Conservation (phyloP, 2,888 invertebrate species). For the Hypena proboscidalis region DNA sequence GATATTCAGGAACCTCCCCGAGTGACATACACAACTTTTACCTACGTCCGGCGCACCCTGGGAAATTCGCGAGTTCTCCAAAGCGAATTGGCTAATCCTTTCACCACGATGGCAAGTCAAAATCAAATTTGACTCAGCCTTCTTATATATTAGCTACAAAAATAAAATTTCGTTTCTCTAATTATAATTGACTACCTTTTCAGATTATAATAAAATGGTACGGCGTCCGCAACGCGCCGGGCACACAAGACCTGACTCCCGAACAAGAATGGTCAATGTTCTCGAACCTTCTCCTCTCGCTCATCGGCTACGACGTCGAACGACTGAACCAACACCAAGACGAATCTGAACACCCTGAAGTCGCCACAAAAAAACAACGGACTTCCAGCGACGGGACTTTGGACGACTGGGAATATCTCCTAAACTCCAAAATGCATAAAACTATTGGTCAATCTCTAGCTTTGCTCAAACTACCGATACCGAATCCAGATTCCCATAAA, state of each 20-base stretch:
- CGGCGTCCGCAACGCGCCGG: slow-evolving; percentile 94
- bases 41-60: too few species aligned
- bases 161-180: too few species aligned
- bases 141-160: too few species aligned
- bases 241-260: slow-evolving; percentile 90
- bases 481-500: slow-evolving; percentile 40
- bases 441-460: slow-evolving; percentile 72
- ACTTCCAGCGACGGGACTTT: slow-evolving; percentile 91
- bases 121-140: too few species aligned
- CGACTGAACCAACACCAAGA: slow-evolving; percentile 80
- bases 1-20: too few species aligned
- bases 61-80: too few species aligned
- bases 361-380: slow-evolving; percentile 90
- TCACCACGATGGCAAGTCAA: too few species aligned
- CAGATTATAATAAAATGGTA: slow-evolving; percentile 93
- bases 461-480: slow-evolving; percentile 68
- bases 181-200: slow-evolving; percentile 9
- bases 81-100: too few species aligned
- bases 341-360: slow-evolving; percentile 71
- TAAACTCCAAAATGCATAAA: slow-evolving; percentile 86
- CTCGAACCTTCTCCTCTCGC: slow-evolving; percentile 81
- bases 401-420: slow-evolving; percentile 92
- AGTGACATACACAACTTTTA: too few species aligned
- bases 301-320: slow-evolving; percentile 90
- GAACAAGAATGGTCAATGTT: slow-evolving; percentile 94